Evolutionary conservation across 2,797 vertebrate species (phyloP).

Genomic region (Rhinella marina): DNA sequence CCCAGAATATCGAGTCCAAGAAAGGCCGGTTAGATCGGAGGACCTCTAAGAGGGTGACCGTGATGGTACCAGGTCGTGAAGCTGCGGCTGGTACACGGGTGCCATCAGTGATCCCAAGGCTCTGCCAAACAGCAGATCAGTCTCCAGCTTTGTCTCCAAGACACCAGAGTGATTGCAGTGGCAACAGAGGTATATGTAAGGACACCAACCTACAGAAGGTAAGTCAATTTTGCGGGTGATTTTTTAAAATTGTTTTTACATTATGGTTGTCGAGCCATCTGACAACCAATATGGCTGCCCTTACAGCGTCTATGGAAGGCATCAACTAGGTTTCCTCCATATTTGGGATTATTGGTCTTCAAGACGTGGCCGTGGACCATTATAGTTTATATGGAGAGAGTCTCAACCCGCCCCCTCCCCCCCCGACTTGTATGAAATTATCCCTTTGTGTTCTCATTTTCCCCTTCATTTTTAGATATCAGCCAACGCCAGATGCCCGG

Average conservation of each 20-base stretch:
- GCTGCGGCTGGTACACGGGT: background rate
- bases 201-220: background rate
- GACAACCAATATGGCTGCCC: background rate
- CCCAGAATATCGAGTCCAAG: background rate
- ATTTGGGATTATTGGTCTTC: background rate
- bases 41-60: background rate
- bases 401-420: background rate
- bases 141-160: background rate
- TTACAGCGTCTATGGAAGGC: background rate
- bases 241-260: background rate
- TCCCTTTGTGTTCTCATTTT: background rate
- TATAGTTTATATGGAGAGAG: background rate
- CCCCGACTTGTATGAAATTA: background rate
- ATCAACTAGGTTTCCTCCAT: background rate
- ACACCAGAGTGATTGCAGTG: background rate
- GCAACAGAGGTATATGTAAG: background rate
- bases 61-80: background rate
- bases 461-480: conserved; percentile 15
- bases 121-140: background rate
- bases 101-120: background rate
- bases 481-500: conserved; percentile 26
- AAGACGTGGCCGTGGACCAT: no score
- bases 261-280: background rate
- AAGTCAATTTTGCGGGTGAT: background rate
- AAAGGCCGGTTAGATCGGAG: background rate